Conservation (phyloP, 2,113 vertebrate genomes). For the Phrynosoma blainvillii region DNA sequence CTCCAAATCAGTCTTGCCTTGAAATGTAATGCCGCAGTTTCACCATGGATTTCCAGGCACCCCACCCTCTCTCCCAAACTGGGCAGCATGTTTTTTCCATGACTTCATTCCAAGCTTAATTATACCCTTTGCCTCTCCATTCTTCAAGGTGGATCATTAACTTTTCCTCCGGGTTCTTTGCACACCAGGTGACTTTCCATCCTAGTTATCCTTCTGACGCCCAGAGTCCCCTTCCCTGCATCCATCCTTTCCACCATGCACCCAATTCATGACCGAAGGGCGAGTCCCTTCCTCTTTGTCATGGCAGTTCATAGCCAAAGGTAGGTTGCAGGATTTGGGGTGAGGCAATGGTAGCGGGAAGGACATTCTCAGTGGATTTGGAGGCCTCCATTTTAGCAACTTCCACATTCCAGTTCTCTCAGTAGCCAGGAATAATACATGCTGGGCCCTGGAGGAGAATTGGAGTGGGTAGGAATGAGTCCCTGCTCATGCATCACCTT, state of each 20-base stretch:
- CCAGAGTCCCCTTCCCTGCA: neutral
- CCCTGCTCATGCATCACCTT: neutral
- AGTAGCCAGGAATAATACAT: neutral
- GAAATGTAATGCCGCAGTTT: neutral
- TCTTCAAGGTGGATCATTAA: conserved; percentile 10
- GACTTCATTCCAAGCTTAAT: neutral
- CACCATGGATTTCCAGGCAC: neutral
- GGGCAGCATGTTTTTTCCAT: neutral
- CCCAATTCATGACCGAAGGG: neutral
- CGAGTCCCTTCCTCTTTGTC: neutral
- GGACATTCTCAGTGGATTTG: neutral
- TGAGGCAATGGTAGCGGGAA: neutral
- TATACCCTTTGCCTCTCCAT: neutral
- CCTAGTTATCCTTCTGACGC: neutral
- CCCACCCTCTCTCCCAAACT: neutral
- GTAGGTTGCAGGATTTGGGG: neutral
- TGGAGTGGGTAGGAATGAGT: neutral
- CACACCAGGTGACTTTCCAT: conserved; percentile 10
- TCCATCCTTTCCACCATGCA: neutral
- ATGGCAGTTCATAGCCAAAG: neutral
- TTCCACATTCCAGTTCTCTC: neutral
- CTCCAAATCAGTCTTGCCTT: neutral
- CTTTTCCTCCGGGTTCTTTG: neutral
- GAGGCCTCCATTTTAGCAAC: neutral
- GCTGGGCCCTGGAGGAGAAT: neutral